Conservation (phyloP, 2,797 vertebrate species). For the Notoglanidium macrostoma region DNA sequence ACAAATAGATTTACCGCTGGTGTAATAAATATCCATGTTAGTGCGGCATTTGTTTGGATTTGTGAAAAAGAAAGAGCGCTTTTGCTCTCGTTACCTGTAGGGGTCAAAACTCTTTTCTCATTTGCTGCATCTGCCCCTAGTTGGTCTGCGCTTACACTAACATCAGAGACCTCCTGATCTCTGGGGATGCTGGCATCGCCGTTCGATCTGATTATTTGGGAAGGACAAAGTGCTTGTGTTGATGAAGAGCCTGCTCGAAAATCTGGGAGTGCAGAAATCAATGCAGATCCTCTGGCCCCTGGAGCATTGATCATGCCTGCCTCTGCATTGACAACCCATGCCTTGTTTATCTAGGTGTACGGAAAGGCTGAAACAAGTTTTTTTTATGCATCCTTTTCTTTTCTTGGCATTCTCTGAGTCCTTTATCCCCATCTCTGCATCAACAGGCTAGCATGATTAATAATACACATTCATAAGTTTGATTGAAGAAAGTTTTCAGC, state of each 20-base stretch:
- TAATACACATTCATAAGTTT: conserved; percentile 78
- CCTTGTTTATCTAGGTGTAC: conserved; percentile 82
- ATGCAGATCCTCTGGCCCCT: conserved; percentile 79
- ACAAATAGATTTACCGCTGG: conserved; percentile 25
- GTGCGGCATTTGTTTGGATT: not conserved
- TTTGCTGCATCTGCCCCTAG: conserved; percentile 20
- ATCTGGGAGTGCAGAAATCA: conserved; percentile 83
- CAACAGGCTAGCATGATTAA: conserved; percentile 58
- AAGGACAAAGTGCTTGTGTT: conserved; percentile 86
- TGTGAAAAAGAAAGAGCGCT: not conserved
- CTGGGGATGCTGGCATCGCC: conserved; percentile 65
- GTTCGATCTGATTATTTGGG: conserved; percentile 85
- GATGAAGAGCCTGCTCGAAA: conserved; percentile 83
- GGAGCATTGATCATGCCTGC: conserved; percentile 79
- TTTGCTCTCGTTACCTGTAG: conserved; percentile 37
- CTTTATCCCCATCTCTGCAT: conserved; percentile 39
- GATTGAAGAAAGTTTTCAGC: conserved; percentile 55
- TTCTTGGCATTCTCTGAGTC: conserved; percentile 13
- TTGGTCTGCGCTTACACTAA: conserved; percentile 45
- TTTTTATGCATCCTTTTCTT: conserved; percentile 53
- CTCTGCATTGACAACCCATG: conserved; percentile 81
- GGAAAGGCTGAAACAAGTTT: conserved; percentile 81
- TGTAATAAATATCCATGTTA: conserved; percentile 6
- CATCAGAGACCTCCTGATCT: conserved; percentile 59
- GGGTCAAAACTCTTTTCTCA: conserved; percentile 17